Evolutionary conservation across 2,113 vertebrate genomes (phyloP).

Genomic region (Myiagra hebetior): DNA sequence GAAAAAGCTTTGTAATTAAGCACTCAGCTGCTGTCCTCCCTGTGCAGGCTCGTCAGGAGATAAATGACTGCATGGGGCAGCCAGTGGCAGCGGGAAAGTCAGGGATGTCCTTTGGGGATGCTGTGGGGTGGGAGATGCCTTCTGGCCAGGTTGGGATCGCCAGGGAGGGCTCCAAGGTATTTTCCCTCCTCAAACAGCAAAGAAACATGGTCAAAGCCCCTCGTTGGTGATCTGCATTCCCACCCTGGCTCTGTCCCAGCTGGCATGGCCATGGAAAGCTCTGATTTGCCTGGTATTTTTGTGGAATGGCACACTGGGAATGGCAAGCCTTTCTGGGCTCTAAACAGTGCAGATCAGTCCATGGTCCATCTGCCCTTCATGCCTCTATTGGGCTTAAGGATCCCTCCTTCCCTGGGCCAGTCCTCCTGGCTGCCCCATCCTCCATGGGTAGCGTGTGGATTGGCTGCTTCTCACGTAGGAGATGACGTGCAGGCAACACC

Average conservation of each 20-base stretch:
- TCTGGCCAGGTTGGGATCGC: rapidly evolving
- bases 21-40: not conserved
- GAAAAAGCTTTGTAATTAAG: not conserved
- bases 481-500: not conserved
- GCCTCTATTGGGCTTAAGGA: not conserved
- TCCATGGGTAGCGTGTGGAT: rapidly evolving
- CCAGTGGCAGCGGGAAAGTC: not conserved
- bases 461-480: not conserved
- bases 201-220: not conserved
- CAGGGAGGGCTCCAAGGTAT: not conserved
- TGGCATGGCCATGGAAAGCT: not conserved
- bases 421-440: too few relatives aligned
- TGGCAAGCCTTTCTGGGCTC: rapidly evolving
- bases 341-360: rapidly evolving
- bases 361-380: not conserved
- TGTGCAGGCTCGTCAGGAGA: not conserved
- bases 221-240: rapidly evolving
- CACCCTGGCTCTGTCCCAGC: not conserved
- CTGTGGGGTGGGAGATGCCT: not conserved
- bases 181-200: not conserved
- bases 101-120: not conserved
- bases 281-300: not conserved
- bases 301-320: not conserved
- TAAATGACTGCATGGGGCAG: not conserved
- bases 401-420: not conserved